Conservation (phyloP, 2,797 vertebrate species). For the Amphiprion clarkii region DNA sequence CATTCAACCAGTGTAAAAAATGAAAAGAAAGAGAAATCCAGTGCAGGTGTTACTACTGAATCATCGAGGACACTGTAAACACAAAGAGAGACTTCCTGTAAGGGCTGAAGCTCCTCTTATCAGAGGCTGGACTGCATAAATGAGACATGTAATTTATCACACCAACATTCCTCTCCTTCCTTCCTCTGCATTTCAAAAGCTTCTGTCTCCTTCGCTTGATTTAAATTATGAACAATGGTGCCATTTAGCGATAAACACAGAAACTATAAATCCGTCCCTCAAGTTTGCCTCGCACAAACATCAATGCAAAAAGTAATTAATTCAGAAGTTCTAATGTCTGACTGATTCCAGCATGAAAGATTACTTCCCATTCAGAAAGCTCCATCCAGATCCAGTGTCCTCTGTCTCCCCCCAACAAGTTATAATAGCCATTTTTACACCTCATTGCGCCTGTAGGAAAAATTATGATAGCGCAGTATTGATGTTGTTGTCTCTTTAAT, state of each 20-base stretch:
- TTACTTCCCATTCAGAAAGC: conserved; percentile 45
- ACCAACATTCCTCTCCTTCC: conserved; percentile 7
- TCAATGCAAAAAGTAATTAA: conserved; percentile 48
- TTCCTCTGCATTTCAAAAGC: conserved; percentile 13
- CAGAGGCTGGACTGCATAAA: not conserved
- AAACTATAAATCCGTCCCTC: conserved; percentile 23
- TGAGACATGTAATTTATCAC: conserved; percentile 2
- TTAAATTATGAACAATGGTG: conserved; percentile 29
- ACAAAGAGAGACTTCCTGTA: not conserved
- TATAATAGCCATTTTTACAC: conserved; percentile 60
- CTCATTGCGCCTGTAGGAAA: conserved; percentile 58
- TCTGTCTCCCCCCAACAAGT: conserved; percentile 44
- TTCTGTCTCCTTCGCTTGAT: conserved; percentile 34
- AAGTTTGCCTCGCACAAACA: conserved; percentile 34
- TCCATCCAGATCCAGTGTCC: conserved; percentile 32
- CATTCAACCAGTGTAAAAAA: not conserved
- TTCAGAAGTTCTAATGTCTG: conserved; percentile 41
- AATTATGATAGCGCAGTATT: conserved; percentile 60
- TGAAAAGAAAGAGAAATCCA: not conserved
- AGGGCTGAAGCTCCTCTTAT: not conserved
- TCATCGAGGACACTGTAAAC: not conserved
- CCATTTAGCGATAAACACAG: conserved; percentile 35
- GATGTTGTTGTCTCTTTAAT: conserved; percentile 68
- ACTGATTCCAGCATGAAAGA: conserved; percentile 30
- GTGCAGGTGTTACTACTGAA: not conserved